Evolutionary conservation across 92 coral and sea anemone genomes (phyloP), one percentile per base, ranked within the genome.

Genomic region (Phenganax marumi): DNA sequence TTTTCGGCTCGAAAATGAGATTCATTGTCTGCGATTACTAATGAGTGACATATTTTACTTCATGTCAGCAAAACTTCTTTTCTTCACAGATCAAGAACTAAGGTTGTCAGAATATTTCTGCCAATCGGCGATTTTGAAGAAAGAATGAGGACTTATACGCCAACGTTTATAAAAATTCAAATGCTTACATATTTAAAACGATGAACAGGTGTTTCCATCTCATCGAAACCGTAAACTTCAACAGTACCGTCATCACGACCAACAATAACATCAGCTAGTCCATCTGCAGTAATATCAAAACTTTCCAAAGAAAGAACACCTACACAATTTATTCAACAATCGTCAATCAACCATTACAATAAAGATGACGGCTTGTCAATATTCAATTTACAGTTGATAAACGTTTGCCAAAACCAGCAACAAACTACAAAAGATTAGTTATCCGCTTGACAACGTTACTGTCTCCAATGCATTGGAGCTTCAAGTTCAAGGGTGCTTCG

Each of bases 221-320:
- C 98, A 81, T 95, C 98, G 86, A 95, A 92, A 17, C 98, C 97
- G 84, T 83, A 95, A 62, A 95, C 90, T 58, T 95, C 91, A 47
- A 95, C 91, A 52, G 91, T 83, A 23, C 98, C 98, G 88, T 95
- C 98, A 79, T 95, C 98, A 17, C 98, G 92, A 17, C 98, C 98
- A 77, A 95, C 80, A 50, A 95, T 84, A 52, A 95, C 88, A 84
- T 95, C 98, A 48, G 98, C 91, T 11, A 92, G 86, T 57, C 98
- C 98, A 84, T 95, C 98, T 18, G 98, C 96, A 23, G 98, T 95
- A 18, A 95, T 92, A 68, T 95, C 98, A 86, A 87, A 95, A n/a
- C 91, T 95, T 72, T 92, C 95, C 69, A 95, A 85, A 25, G 98
- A 93, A 68, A 92, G 86, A 49, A 92, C 91, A 53, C 98, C 94